Evolutionary conservation across 2,797 vertebrate species (phyloP).

Genomic region (Gallinago stenura): DNA sequence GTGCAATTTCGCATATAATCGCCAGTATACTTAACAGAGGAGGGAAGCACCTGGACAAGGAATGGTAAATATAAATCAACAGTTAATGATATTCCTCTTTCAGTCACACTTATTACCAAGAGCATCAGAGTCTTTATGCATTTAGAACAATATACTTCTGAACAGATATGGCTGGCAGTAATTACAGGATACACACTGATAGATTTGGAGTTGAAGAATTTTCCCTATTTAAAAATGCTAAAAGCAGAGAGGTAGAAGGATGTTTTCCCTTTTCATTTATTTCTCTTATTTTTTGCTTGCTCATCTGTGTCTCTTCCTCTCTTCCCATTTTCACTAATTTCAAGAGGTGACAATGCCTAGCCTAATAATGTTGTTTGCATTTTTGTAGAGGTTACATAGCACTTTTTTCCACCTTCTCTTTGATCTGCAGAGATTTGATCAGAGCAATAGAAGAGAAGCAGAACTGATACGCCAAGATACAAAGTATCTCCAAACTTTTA

Average conservation of each 20-base stretch:
- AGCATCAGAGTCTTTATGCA: conserved; percentile 7
- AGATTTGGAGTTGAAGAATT: not conserved
- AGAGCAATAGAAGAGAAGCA: not conserved
- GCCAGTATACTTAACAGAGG: not conserved
- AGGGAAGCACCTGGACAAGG: conserved; percentile 40
- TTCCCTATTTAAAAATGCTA: not conserved
- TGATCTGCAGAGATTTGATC: not conserved
- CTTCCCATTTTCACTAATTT: not conserved
- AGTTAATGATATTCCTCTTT: not conserved
- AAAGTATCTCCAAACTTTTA: not conserved
- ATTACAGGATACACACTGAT: not conserved
- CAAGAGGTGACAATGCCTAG: not conserved
- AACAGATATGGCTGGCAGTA: not conserved
- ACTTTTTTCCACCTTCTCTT: not conserved
- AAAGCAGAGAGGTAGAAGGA: not conserved
- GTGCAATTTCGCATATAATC: conserved; percentile 60
- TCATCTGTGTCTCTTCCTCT: not conserved
- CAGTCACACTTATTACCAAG: not conserved
- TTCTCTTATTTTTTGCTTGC: not conserved
- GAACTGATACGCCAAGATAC: not conserved
- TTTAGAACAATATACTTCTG: not conserved
- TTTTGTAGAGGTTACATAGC: not conserved
- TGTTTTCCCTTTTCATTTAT: not conserved
- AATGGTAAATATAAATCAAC: conserved; percentile 33
- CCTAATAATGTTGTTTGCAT: not conserved